These are phyloP conservation scores for Pseudomugil gertrudae DNA, from an alignment of 2,797 vertebrate species.

Conservation along the genomic window DNA sequence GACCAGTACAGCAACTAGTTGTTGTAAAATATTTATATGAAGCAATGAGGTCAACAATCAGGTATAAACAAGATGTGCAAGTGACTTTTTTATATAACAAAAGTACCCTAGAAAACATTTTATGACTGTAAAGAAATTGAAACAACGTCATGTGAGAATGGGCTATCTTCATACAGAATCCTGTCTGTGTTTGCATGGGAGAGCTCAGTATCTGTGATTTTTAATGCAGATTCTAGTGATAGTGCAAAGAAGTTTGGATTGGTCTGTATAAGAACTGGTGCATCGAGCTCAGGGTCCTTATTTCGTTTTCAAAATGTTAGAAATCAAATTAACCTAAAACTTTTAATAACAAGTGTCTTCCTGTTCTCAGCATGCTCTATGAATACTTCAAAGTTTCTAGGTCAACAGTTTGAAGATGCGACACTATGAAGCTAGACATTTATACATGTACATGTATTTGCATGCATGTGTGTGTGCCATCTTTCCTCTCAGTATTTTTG, in stretches of 20 bases:
- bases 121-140: not conserved
- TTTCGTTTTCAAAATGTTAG: conserved; percentile 26
- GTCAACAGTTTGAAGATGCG: conserved; percentile 40
- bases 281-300: conserved; percentile 9
- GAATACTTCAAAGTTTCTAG: conserved; percentile 50
- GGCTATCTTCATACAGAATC: too few species aligned
- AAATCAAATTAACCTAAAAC: conserved; percentile 40
- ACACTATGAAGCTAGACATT: conserved; percentile 19
- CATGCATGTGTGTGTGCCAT: conserved; percentile 15
- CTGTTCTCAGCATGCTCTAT: conserved; percentile 39
- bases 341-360: conserved; percentile 28
- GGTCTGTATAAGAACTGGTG: conserved; percentile 10
- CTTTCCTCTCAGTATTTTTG: conserved; percentile 44
- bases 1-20: not conserved
- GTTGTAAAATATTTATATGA: not conserved
- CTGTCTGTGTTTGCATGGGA: not conserved
- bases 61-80: not conserved
- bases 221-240: not conserved
- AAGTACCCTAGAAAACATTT: not conserved
- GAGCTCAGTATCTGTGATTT: not conserved
- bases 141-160: not conserved
- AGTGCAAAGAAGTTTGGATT: not conserved
- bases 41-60: not conserved
- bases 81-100: not conserved
- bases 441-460: not conserved